These are phyloP conservation scores for Syngnathus floridae DNA, from an alignment of 2,113 vertebrate genomes.

Conservation along the genomic window DNA sequence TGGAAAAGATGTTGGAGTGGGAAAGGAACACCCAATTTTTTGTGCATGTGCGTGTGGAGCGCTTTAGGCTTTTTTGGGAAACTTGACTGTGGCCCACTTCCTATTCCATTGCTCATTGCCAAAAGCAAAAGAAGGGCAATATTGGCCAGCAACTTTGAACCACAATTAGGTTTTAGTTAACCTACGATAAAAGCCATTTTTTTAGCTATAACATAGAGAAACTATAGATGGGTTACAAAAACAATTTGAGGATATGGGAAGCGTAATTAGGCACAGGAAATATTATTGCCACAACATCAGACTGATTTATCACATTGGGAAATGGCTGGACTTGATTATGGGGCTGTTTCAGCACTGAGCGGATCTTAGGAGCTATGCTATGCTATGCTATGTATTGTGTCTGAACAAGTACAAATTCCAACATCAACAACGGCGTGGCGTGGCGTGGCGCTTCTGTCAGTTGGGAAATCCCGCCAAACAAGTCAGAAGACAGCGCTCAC, in stretches of 20 bases:
- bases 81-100: slow-evolving; percentile 46
- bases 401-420: slow-evolving; percentile 8
- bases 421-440: background rate
- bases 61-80: slow-evolving; percentile 43
- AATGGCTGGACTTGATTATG: slow-evolving; percentile 32
- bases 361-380: background rate
- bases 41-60: slow-evolving; percentile 12
- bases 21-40: slow-evolving; percentile 46
- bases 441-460: background rate
- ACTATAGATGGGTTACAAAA: slow-evolving; percentile 5
- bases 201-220: slow-evolving; percentile 5
- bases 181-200: slow-evolving; percentile 13
- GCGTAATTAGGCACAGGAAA: slow-evolving; percentile 45
- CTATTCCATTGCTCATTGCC: slow-evolving; percentile 38
- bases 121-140: slow-evolving; percentile 41
- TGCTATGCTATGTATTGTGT: background rate
- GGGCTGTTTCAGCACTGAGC: slow-evolving; percentile 8
- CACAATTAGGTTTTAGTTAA: slow-evolving; percentile 14
- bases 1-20: slow-evolving; percentile 51
- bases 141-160: slow-evolving; percentile 22
- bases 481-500: background rate
- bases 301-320: slow-evolving; percentile 31
- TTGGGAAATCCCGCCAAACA: background rate
- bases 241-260: slow-evolving; percentile 32
- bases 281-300: slow-evolving; percentile 35